phyloP scores from a whole-genome alignment of 1,140 invertebrate genomes.

The Pseudomyrmex concolor region DNA sequence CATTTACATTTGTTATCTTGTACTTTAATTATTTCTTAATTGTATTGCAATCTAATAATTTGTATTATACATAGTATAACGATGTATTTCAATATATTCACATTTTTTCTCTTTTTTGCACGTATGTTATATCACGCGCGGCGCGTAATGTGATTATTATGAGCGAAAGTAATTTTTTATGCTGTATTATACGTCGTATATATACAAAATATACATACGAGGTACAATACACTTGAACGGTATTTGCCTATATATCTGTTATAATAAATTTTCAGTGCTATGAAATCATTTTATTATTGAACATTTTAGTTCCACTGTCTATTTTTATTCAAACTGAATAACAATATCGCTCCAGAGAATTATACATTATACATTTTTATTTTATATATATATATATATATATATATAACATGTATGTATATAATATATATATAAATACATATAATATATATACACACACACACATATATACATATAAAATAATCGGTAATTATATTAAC shows the following conservation, averaged over 20 bases:
- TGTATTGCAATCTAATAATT: constrained; percentile 64
- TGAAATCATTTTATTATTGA: constrained; percentile 73
- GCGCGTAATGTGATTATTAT: constrained; percentile 55
- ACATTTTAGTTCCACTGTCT: constrained; percentile 66
- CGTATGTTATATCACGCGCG: constrained; percentile 48
- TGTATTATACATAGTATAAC: constrained; percentile 62
- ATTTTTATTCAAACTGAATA: constrained; percentile 62
- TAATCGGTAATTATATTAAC: constrained; percentile 63
- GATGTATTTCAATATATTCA: constrained; percentile 67
- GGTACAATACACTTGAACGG: constrained; percentile 68
- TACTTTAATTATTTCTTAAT: constrained; percentile 56
- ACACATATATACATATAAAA: not conserved
- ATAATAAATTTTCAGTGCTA: constrained; percentile 69
- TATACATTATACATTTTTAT: not conserved
- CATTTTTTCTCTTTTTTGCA: constrained; percentile 49
- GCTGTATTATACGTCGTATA: no score
- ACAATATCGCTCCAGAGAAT: constrained; percentile 60
- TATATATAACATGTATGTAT: no score
- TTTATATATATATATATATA: no score
- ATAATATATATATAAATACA: no score
- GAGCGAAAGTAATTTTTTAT: not conserved
- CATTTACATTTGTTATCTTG: constrained; percentile 63
- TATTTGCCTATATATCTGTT: constrained; percentile 41
- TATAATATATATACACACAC: no score
- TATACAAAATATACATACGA: no score